Conservation (phyloP, 1,140 invertebrate species). For the Drosophila truncata region DNA sequence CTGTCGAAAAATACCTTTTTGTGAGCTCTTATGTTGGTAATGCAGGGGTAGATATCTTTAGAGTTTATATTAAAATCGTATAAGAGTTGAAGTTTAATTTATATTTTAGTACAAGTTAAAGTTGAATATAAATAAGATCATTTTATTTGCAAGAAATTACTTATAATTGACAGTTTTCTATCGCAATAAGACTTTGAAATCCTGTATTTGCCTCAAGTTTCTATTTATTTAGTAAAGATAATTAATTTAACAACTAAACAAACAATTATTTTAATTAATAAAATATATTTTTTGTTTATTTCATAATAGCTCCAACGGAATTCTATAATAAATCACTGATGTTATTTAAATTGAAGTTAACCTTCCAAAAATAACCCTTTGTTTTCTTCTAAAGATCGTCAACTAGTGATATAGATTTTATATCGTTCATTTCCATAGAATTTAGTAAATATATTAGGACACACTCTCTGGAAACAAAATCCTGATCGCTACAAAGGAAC, state of each 20-base stretch:
- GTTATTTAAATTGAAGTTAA: neutral
- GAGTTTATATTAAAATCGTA: neutral
- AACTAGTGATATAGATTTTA: neutral
- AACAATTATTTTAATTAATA: neutral
- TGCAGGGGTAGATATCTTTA: neutral
- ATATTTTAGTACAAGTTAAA: neutral
- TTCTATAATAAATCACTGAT: neutral
- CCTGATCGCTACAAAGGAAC: conserved; percentile 12
- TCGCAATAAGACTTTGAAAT: neutral
- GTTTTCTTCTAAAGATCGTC: neutral
- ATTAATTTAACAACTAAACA: neutral
- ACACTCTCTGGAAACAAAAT: conserved; percentile 6
- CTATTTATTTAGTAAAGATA: neutral
- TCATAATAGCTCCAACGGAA: neutral
- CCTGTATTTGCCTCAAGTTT: no score
- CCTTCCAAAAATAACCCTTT: neutral
- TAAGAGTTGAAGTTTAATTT: neutral
- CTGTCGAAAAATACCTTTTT: neutral
- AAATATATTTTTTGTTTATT: neutral
- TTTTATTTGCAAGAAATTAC: neutral
- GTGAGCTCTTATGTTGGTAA: neutral
- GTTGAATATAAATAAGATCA: no score
- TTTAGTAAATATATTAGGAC: conserved; percentile 13
- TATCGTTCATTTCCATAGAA: neutral
- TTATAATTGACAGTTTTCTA: neutral